A percentile compares a stretch with the other conserved stretches of the same genome.
These are phyloP conservation scores for Diadumene lineata DNA, from an alignment of 92 coral and sea anemone genomes.

Conservation along the genomic window DNA sequence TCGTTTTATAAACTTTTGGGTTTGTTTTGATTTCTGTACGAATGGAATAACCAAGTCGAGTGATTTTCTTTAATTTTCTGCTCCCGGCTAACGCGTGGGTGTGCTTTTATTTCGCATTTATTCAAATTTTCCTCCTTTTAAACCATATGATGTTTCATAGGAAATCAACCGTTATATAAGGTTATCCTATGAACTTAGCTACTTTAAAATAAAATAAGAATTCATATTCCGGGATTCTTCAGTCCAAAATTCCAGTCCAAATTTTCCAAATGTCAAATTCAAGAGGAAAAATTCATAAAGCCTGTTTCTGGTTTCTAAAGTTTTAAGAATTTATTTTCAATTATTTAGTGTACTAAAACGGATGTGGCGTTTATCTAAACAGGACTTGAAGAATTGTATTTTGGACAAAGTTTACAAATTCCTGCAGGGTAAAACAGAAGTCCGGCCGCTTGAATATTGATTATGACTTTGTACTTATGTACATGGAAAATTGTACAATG, in stretches of 20 bases:
- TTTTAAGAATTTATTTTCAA: not conserved
- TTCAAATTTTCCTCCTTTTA: not conserved
- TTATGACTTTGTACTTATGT: not conserved
- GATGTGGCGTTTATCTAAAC: not conserved
- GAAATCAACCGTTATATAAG: no score
- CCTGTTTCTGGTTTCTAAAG: slow-evolving; percentile 27
- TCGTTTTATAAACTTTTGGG: not conserved
- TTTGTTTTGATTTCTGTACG: not conserved
- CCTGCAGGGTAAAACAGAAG: slow-evolving; percentile 14
- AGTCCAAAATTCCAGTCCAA: slow-evolving; percentile 13
- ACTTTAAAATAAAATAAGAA: no score
- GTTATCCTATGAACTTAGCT: no score
- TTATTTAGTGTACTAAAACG: not conserved
- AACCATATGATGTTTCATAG: not conserved
- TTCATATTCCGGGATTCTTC: slow-evolving; percentile 18
- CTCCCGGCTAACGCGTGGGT: not conserved
- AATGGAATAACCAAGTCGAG: not conserved
- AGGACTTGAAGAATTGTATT: not conserved
- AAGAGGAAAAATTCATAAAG: not conserved
- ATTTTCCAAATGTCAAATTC: slow-evolving; percentile 14
- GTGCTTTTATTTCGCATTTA: not conserved
- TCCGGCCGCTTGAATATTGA: not conserved
- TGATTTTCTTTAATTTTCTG: not conserved
- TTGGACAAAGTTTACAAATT: not conserved
- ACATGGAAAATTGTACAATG: not conserved